A percentile compares a stretch with the other conserved stretches of the same genome.
phyloP scores from a whole-genome alignment of 2,888 invertebrate genomes.

The Metallyticus violacea region DNA sequence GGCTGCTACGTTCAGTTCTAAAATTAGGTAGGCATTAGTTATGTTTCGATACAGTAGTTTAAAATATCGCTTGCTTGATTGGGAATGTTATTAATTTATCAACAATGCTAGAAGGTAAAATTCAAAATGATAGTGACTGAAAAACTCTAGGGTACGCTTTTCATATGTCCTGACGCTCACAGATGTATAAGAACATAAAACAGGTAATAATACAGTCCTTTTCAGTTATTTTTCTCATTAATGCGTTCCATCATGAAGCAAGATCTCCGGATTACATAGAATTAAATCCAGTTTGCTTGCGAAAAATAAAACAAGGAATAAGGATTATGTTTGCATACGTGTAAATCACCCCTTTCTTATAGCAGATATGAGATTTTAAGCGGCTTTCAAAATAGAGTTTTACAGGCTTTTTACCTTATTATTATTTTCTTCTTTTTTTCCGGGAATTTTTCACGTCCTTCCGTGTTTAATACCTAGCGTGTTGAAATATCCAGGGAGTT shows the following conservation, averaged over 20 bases:
- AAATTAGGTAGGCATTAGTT: no score
- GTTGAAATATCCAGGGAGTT: neutral
- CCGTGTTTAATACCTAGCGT: neutral
- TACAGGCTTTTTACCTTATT: neutral
- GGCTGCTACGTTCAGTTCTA: no score
- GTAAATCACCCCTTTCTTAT: neutral
- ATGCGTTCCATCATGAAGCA: neutral
- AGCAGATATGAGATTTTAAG: neutral
- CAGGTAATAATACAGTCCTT: no score
- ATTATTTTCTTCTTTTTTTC: neutral
- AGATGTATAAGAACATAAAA: no score
- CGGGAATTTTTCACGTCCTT: neutral
- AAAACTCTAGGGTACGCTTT: no score
- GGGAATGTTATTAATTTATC: no score
- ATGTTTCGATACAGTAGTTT: no score
- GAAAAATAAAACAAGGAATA: neutral
- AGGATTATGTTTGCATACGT: neutral
- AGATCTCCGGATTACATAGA: neutral
- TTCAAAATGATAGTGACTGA: no score
- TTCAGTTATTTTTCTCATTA: neutral
- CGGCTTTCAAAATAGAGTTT: neutral
- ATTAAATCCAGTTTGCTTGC: neutral
- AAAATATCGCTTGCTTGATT: no score
- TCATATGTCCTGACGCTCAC: no score
- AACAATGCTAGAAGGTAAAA: no score